phyloP scores from a whole-genome alignment of 2,797 vertebrate species.

The Urocyon cinereoargenteus region DNA sequence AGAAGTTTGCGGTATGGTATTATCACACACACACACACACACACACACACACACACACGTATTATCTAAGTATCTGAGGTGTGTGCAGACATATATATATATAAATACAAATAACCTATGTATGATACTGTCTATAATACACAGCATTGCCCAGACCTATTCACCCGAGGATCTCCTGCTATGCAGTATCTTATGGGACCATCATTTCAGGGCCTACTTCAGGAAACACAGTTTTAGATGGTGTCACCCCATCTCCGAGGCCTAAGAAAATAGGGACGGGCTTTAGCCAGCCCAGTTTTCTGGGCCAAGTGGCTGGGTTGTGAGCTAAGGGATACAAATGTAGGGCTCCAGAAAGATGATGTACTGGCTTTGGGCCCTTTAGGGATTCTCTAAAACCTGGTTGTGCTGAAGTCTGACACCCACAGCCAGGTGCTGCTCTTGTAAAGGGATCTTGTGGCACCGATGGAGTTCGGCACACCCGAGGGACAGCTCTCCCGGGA shows the following conservation, averaged over 20 bases:
- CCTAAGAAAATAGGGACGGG: not conserved
- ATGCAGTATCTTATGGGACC: not conserved
- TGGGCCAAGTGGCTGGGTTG: not conserved
- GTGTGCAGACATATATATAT: too few relatives aligned
- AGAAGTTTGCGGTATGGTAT: not conserved
- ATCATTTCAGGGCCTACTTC: not conserved
- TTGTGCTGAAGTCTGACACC: not conserved
- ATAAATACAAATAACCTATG: not conserved
- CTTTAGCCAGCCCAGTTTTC: not conserved
- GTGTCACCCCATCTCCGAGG: not conserved
- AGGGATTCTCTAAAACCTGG: not conserved
- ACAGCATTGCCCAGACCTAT: not conserved
- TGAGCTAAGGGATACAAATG: not conserved
- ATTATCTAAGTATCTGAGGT: not conserved
- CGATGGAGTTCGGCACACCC: not conserved
- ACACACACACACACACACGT: too few relatives aligned
- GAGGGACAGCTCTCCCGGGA: not conserved
- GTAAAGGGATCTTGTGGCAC: not conserved
- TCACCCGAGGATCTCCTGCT: not conserved
- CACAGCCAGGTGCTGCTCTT: not conserved
- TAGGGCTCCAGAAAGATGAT: not conserved
- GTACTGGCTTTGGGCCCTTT: not conserved
- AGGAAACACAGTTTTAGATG: not conserved
- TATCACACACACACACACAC: not conserved
- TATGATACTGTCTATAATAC: not conserved